phyloP scores from a whole-genome alignment of 2,797 vertebrate genomes.

The Anniella stebbinsi region DNA sequence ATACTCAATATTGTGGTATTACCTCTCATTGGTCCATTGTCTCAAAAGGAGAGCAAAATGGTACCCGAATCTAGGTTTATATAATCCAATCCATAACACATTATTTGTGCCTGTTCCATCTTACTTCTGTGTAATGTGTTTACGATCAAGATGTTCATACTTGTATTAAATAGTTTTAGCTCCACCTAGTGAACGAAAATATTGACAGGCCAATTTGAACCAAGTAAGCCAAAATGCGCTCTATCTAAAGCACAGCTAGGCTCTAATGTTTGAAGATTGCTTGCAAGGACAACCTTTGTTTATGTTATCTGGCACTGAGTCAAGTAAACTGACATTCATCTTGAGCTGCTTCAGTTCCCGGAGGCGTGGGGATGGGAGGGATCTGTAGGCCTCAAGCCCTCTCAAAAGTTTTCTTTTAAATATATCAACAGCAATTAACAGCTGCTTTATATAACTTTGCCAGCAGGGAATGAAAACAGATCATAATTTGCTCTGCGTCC shows the following conservation, averaged over 20 bases:
- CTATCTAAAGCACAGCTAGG: background rate
- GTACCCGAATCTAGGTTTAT: background rate
- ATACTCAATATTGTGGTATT: background rate
- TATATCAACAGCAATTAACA: background rate
- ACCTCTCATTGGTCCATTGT: no score
- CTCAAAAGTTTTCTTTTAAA: background rate
- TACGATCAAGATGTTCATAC: background rate
- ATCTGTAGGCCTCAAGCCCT: background rate
- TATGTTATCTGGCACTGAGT: background rate
- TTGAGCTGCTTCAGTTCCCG: background rate
- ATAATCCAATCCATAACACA: background rate
- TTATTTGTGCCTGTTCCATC: background rate
- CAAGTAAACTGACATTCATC: background rate
- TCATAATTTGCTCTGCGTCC: background rate
- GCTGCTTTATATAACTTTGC: background rate
- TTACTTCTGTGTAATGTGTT: background rate
- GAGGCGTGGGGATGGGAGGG: background rate
- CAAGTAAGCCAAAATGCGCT: background rate
- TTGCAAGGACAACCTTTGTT: background rate
- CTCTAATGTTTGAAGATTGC: background rate
- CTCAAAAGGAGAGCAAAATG: background rate
- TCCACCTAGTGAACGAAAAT: conserved; percentile 7
- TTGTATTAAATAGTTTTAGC: conserved; percentile 31
- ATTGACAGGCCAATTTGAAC: background rate
- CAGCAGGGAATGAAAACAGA: background rate